Base-by-base conservation (phyloP, 2,888 invertebrate species). In the Torymus tubicola region DNA sequence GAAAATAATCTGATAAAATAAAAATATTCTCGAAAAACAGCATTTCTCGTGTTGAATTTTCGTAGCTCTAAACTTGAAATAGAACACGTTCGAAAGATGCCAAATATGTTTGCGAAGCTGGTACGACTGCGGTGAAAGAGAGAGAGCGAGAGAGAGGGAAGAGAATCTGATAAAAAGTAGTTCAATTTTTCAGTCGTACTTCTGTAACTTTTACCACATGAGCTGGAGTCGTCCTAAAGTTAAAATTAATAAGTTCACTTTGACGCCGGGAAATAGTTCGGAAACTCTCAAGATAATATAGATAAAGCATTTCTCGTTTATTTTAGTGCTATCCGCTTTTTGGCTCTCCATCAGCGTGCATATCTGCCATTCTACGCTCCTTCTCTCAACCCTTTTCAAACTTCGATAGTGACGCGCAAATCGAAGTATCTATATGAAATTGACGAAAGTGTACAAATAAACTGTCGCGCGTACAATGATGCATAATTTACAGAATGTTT, bases 161-260 rank as follows among this genome's bases (percentile, higher is more conserved):
- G 42, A 42, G 42, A 42, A 42, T 68, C 68, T 55, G 68, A 68
- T 68, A 68, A 68, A 42, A 21, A 53, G 53, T 18, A 11, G 55
- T 24, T 68, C 31, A 55, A 68, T 68, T 68, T 68, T 18, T 24
- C 68, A 68, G 24, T 68, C 55, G 14, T 55, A 53, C 18, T 68
- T 55, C 68, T 68, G 31, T 24, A 68, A 55, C 68, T 68, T 24
- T 24, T 21, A 61, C 18, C 24, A 24, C 42, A 42, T 42, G 13
- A 16, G 21, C 68, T 11, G 18, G n/a, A 18, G 16, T 60, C 60
- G 21, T 4, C 21, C 21, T n/a, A n/a, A 24, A 61, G 42, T 42
- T 42, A 42, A 42, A 42, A 42, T 42, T 42, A 42, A 42, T 42
- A 42, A 42, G 42, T 42, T 42, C 42, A 42, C 42, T 42, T 42